phyloP scores from a whole-genome alignment of 1,140 invertebrate genomes.

The Lepidurus arcticus region DNA sequence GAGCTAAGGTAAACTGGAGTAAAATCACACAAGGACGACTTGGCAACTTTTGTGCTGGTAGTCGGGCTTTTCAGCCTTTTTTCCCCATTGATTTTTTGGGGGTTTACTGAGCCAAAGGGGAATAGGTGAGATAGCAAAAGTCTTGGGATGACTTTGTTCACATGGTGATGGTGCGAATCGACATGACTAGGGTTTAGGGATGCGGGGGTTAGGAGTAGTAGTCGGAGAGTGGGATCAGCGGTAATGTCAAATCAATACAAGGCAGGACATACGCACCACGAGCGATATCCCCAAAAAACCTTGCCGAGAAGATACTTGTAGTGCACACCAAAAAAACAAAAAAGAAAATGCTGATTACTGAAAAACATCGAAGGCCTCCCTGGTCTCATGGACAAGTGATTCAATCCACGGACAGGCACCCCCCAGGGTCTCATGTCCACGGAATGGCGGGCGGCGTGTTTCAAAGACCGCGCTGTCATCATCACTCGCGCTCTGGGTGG shows the following conservation, averaged over 20 bases:
- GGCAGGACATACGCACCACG: neutral
- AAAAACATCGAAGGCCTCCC: constrained; percentile 12
- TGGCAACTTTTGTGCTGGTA: neutral
- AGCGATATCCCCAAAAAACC: neutral
- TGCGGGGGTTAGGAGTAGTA: too few relatives aligned
- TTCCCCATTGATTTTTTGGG: neutral
- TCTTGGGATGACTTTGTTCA: constrained; percentile 8
- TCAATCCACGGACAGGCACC: constrained; percentile 30
- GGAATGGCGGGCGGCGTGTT: constrained; percentile 32
- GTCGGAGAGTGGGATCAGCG: neutral
- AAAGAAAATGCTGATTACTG: constrained; percentile 23
- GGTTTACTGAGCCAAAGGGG: neutral
- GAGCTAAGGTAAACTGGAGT: neutral
- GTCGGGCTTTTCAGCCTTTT: neutral
- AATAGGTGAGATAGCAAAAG: neutral
- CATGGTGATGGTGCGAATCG: constrained; percentile 1
- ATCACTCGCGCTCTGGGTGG: constrained; percentile 50
- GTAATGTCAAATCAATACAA: constrained; percentile 18
- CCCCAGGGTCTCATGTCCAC: constrained; percentile 25
- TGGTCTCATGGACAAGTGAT: constrained; percentile 25
- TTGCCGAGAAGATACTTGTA: neutral
- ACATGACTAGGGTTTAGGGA: neutral
- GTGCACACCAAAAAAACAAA: neutral
- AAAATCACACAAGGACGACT: neutral
- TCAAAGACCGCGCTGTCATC: constrained; percentile 47